Evolutionary conservation across 2,113 vertebrate genomes (phyloP), one percentile per base, ranked within the genome.

Genomic region (Zonotrichia leucophrys): DNA sequence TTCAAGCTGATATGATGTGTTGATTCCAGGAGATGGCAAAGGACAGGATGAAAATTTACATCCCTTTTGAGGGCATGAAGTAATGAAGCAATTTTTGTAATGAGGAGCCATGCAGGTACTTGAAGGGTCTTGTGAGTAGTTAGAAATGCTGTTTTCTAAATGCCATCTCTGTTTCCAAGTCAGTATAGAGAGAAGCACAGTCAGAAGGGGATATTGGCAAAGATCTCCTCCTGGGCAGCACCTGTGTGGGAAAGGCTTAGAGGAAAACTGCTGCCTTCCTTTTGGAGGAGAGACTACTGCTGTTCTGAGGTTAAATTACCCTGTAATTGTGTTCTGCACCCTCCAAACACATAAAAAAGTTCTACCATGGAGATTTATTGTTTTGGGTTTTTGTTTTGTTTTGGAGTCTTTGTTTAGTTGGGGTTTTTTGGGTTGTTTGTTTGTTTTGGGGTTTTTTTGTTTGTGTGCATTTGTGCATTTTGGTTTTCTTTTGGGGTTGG

Each of bases 121-220:
- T 24, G 17, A 77, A 86, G 12, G 10, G 33, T 5, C 6, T 49
- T 44, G 14, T 44, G 16, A 37, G 12, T 30, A 58, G 8, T n/a
- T 58, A 35, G 4, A 20, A 15, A 31, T 50, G 23, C 5, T 35
- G 16, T 41, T 90, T 64, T 9, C 4, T 47, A 41, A 47, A 55
- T 1, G 2, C 17, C 23, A 1, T 13, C 7, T 85, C 6, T 41
- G 15, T 12, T 92, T 92, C 52, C 44, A 59, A 25, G 6, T 46
- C 41, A n/a, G 5, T 30, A 33, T 3, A 31, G 0, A 4, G 22
- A n/a, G 33, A 64, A 53, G 4, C 10, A 39, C 0, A 3, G 14
- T 12, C 7, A 73, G 30, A 73, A 74, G 2, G 5, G 11, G 9
- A 23, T 53, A 21, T 7, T 74, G 37, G 8, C 35, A 75, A 75